Conservation (phyloP, 2,113 vertebrate species). For the Ailurus styani region DNA sequence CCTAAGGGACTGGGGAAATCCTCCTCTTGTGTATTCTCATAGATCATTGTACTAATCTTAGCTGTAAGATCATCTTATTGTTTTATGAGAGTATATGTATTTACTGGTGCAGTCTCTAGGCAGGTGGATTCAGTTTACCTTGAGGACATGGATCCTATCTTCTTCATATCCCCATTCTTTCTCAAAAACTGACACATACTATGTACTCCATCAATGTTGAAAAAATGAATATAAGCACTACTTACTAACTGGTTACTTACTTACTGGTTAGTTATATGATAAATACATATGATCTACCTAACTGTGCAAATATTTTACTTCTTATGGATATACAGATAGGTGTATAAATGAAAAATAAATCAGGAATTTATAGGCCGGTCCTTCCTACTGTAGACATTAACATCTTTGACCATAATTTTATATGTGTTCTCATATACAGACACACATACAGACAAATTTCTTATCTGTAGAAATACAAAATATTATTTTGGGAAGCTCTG, state of each 20-base stretch:
- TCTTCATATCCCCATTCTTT: not conserved
- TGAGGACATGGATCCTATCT: not conserved
- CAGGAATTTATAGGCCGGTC: not conserved
- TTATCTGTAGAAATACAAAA: not conserved
- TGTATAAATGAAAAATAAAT: not conserved
- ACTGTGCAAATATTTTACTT: not conserved
- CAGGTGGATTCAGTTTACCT: not conserved
- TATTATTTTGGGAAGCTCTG: not conserved
- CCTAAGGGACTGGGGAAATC: not conserved
- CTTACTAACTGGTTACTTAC: not conserved
- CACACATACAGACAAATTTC: not conserved
- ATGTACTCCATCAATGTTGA: not conserved
- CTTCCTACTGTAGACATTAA: not conserved
- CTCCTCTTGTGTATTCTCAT: not conserved
- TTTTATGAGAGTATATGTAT: not conserved
- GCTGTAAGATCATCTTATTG: not conserved
- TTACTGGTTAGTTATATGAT: not conserved
- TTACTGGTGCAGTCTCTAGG: not conserved
- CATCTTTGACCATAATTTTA: not conserved
- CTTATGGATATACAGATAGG: not conserved
- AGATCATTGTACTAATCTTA: not conserved
- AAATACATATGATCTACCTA: not conserved
- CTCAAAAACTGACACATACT: not conserved
- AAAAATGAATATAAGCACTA: not conserved
- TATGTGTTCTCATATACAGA: not conserved